These are phyloP conservation scores for Stegodyphus dumicola DNA, from an alignment of 1,140 invertebrate genomes.

Conservation along the genomic window DNA sequence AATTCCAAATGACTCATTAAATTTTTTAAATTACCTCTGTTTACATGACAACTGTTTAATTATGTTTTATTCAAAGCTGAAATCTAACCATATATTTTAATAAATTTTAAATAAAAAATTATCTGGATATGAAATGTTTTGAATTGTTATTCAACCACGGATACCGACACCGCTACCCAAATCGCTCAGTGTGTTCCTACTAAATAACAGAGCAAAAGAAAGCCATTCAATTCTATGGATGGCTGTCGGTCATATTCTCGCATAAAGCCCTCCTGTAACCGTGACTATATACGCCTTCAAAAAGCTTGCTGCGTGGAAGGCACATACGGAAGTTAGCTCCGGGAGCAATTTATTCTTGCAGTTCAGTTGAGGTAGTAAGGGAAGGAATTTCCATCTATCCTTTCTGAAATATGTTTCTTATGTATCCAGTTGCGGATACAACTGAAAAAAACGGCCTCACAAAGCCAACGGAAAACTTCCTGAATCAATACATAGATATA, in stretches of 20 bases:
- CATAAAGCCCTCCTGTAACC: conserved; percentile 6
- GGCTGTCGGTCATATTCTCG: conserved; percentile 4
- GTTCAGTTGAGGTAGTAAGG: conserved; percentile 17
- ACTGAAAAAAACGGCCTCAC: conserved; percentile 23
- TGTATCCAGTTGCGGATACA: conserved; percentile 3
- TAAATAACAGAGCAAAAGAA: too few relatives aligned
- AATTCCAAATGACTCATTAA: too few relatives aligned
- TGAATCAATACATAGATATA: conserved; percentile 40
- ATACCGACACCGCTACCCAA: too few relatives aligned
- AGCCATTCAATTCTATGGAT: too few relatives aligned
- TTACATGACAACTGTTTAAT: too few relatives aligned
- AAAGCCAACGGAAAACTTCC: conserved; percentile 32
- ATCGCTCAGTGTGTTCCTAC: too few relatives aligned
- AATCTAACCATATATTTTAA: too few relatives aligned
- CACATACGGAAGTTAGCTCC: conserved; percentile 30
- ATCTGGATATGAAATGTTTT: too few relatives aligned
- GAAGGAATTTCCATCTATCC: conserved; percentile 28
- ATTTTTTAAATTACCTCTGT: too few relatives aligned
- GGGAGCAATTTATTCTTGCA: conserved; percentile 18
- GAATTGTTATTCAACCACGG: too few relatives aligned
- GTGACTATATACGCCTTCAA: conserved; percentile 19
- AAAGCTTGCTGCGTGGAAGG: conserved; percentile 12
- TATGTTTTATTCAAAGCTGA: too few relatives aligned
- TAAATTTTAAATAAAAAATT: too few relatives aligned
- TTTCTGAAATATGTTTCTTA: conserved; percentile 21